These are phyloP conservation scores for Dastarcus helophoroides DNA, from an alignment of 2,888 invertebrate species.

Conservation along the genomic window DNA sequence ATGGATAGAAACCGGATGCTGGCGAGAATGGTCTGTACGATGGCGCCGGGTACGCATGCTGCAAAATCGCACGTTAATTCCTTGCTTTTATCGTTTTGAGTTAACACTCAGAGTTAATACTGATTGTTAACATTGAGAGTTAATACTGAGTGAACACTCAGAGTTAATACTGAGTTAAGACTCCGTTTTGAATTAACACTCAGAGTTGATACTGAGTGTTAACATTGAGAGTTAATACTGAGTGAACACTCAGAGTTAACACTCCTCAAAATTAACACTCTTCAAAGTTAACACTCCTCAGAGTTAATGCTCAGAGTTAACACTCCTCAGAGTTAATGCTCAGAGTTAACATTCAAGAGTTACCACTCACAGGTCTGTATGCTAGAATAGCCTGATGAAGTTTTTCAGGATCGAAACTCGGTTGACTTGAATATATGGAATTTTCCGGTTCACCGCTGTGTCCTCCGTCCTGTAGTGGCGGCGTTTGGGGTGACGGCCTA, in stretches of 20 bases:
- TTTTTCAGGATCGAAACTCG: conserved; percentile 39
- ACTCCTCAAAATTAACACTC: too few relatives aligned
- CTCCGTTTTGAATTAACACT: too few relatives aligned
- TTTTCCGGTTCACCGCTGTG: conserved; percentile 17
- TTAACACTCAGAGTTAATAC: too few relatives aligned
- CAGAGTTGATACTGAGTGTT: too few relatives aligned
- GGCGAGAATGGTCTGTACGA: conserved; percentile 41
- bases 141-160: too few relatives aligned
- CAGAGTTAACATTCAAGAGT: background rate
- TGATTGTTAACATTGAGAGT: too few relatives aligned
- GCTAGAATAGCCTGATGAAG: conserved; percentile 44
- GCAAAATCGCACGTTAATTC: conserved; percentile 11
- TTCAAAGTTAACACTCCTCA: too few relatives aligned
- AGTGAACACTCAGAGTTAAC: too few relatives aligned
- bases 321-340: background rate
- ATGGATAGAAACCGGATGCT: conserved; percentile 38
- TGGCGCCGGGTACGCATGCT: conserved; percentile 29
- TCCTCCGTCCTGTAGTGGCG: conserved; percentile 13
- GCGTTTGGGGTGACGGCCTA: conserved; percentile 12
- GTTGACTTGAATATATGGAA: conserved; percentile 21
- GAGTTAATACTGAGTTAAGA: too few relatives aligned
- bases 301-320: background rate
- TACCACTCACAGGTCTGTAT: conserved; percentile 43
- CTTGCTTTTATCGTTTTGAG: background rate
- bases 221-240: too few relatives aligned